Base-by-base conservation (phyloP, 2,113 vertebrate genomes). In the Malurus melanocephalus region DNA sequence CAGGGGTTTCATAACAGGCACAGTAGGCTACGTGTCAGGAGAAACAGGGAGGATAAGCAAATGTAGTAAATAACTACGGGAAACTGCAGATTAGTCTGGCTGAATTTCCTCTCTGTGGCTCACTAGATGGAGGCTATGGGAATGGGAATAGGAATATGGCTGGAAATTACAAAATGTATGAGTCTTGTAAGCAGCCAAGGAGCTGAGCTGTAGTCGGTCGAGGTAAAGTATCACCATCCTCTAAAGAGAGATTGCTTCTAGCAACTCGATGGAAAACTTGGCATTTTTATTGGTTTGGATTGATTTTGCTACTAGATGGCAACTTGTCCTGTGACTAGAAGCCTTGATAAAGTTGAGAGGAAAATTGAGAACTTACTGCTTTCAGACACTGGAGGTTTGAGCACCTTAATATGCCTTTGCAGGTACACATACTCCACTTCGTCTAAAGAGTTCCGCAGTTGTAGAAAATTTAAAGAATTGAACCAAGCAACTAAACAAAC, bases 351-450 rank as follows among this genome's bases (percentile, higher is more conserved):
- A 14, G 80, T 77, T 83, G 33, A 57, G 28, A 67, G 30, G 28
- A 55, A 94, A 88, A 51, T 9, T 13, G 28, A 69, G 42, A 60
- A 28, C 7, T 83, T 46, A 16, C 1, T 82, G 10, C 17, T 45
- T 64, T 84, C 49, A 57, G 22, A 19, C 71, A 6, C 5, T 35
- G 20, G 13, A 62, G 59, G 3, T 45, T 60, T 51, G 21, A 60
- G 4, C 33, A 64, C 13, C 8, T 45, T n/a, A 40, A 7, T 11
- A 2, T 35, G 7, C 6, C 5, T 60, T 76, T 80, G n/a, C 13
- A 86, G 28, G 55, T 22, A 6, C 5, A 38, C 0, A 0, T 57
- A 10, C 14, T 65, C 8, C 6, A 18, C 16, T 38, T 60, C 11
- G 40, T 55, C 38, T 49, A 26, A 65, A 30, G 5, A 9, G 3